phyloP scores from a whole-genome alignment of 1,140 invertebrate genomes.

The Augochlora pura region DNA sequence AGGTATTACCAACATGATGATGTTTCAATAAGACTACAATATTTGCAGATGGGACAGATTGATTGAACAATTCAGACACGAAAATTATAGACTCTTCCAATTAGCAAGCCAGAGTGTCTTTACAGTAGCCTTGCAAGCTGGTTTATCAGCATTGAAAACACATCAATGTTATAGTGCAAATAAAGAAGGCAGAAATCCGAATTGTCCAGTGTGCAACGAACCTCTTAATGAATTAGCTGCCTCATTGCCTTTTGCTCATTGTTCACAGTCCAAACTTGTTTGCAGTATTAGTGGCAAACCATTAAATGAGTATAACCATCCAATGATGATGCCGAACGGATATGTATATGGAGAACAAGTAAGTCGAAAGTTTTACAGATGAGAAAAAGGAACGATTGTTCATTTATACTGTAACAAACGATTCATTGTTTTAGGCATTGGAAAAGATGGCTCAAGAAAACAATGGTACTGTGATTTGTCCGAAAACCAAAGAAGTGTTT shows the following conservation, averaged over 20 bases:
- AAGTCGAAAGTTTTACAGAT: conserved; percentile 59
- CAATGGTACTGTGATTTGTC: conserved; percentile 93
- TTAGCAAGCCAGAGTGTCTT: conserved; percentile 95
- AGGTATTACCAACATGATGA: background rate
- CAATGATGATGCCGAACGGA: conserved; percentile 99
- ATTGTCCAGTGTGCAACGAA: conserved; percentile 96
- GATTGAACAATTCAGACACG: conserved; percentile 94
- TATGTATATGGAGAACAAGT: conserved; percentile 98
- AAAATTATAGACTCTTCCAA: conserved; percentile 97
- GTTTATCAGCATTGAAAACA: conserved; percentile 96
- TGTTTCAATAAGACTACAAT: conserved; percentile 12
- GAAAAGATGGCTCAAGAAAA: conserved; percentile 94
- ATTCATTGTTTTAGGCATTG: conserved; percentile 84
- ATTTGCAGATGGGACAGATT: conserved; percentile 88
- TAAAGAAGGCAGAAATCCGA: conserved; percentile 86
- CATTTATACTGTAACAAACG: conserved; percentile 9
- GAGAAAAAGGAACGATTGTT: background rate
- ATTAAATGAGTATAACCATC: conserved; percentile 98
- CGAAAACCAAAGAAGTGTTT: conserved; percentile 94
- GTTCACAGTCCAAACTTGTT: conserved; percentile 95
- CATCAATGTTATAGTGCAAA: conserved; percentile 89
- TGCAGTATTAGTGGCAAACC: conserved; percentile 94
- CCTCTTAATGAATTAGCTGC: conserved; percentile 93
- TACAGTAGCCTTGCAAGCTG: conserved; percentile 94
- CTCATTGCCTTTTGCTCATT: conserved; percentile 96